These are phyloP conservation scores for Hydractinia symbiolongicarpus DNA, from an alignment of 30 jellyfish, hydroid and myxozoan genomes.

Conservation along the genomic window DNA sequence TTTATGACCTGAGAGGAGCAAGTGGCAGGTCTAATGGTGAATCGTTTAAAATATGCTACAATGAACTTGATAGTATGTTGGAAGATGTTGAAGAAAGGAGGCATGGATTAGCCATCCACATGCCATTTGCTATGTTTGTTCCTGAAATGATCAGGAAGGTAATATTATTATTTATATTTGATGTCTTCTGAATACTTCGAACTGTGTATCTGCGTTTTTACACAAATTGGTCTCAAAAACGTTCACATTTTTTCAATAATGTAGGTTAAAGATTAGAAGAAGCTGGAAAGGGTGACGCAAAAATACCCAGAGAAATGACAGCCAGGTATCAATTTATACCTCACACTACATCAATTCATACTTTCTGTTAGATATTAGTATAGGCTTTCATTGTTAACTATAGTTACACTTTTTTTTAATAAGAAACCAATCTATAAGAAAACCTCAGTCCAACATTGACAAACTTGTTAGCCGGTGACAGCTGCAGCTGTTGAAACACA, in stretches of 20 bases:
- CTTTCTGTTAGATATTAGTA: slow-evolving; percentile 23
- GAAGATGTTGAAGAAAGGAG: slow-evolving; percentile 11
- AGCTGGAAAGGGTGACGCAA: background rate
- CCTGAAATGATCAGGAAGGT: background rate
- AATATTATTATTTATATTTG: background rate
- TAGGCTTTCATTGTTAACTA: background rate
- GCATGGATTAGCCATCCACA: background rate
- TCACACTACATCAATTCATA: background rate
- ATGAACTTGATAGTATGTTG: background rate
- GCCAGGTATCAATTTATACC: background rate
- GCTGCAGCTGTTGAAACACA: background rate
- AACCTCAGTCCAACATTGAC: background rate
- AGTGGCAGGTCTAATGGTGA: slow-evolving; percentile 27
- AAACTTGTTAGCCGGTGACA: background rate
- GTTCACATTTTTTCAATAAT: background rate
- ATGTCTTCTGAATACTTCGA: background rate
- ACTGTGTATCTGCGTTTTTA: background rate
- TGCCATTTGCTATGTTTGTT: background rate
- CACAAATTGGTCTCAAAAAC: no score
- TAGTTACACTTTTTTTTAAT: no score
- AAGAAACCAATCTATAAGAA: no score
- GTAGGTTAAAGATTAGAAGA: background rate
- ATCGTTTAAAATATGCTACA: background rate
- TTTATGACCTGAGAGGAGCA: slow-evolving; percentile 22
- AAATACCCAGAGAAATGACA: background rate